Conservation (phyloP, 2,797 vertebrate genomes). For the Rachycentron canadum region DNA sequence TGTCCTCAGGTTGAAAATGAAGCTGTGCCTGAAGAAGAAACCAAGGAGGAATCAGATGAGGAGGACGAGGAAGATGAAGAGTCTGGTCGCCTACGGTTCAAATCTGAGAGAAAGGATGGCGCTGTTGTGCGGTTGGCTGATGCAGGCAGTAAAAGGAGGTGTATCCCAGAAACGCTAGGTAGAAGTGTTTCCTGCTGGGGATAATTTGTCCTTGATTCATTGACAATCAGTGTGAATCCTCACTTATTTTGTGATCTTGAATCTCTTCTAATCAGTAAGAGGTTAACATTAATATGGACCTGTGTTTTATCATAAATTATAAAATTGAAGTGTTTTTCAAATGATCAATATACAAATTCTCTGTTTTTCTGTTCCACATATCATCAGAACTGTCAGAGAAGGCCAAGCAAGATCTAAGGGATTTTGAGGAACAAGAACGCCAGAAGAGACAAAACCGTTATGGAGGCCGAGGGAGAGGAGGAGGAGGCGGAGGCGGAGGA, state of each 20-base stretch:
- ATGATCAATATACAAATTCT: neutral
- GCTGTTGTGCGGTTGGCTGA: conserved; percentile 93
- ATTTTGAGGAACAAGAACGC: conserved; percentile 94
- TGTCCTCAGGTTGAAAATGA: conserved; percentile 86
- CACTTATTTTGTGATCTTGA: neutral
- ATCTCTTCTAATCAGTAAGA: neutral
- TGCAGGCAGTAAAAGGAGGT: conserved; percentile 91
- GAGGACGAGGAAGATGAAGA: conserved; percentile 94
- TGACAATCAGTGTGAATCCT: neutral
- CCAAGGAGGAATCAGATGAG: conserved; percentile 95
- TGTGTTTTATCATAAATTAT: neutral
- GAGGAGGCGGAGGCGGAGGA: conserved; percentile 76
- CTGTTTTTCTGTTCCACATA: neutral
- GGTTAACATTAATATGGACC: neutral
- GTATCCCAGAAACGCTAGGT: conserved; percentile 99
- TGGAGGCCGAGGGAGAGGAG: conserved; percentile 85
- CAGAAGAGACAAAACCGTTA: conserved; percentile 91
- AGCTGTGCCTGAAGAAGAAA: conserved; percentile 84
- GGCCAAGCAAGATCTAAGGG: conserved; percentile 94
- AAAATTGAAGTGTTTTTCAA: neutral
- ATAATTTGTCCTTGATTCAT: neutral
- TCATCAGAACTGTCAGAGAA: conserved; percentile 94
- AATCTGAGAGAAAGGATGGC: conserved; percentile 95
- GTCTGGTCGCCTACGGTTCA: conserved; percentile 93
- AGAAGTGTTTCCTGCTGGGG: conserved; percentile 14